Percentiles rank a stretch among this genome's conserved stretches.
These are phyloP conservation scores for Lophochroa leadbeateri DNA, from an alignment of 2,113 vertebrate genomes.

Conservation along the genomic window DNA sequence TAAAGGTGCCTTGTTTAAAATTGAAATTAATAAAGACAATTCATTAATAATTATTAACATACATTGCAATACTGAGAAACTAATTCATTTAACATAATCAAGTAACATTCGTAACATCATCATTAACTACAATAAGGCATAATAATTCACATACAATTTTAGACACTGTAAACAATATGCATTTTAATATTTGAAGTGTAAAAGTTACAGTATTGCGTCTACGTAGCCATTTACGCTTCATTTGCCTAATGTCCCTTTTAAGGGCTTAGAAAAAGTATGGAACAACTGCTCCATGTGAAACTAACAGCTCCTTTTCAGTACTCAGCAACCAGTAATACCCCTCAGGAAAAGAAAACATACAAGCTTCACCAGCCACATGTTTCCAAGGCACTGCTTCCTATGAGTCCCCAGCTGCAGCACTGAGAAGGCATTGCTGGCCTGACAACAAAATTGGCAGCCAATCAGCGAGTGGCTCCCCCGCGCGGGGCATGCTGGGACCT, in stretches of 20 bases:
- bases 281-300: neutral
- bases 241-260: neutral
- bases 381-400: neutral
- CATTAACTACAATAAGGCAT: constrained; percentile 41
- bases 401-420: neutral
- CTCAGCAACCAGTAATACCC: neutral
- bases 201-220: constrained; percentile 5
- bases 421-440: neutral
- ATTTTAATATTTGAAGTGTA: constrained; percentile 16
- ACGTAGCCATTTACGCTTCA: neutral
- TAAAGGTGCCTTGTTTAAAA: constrained; percentile 44
- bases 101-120: constrained; percentile 36
- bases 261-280: neutral
- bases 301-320: neutral
- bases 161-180: constrained; percentile 4
- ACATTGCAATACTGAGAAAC: constrained; percentile 46
- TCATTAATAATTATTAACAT: constrained; percentile 59
- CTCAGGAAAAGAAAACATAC: neutral
- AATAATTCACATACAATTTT: neutral
- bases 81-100: constrained; percentile 57
- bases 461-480: too few species aligned
- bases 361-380: neutral
- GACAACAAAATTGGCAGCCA: neutral
- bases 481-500: too few species aligned
- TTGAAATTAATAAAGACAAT: neutral